These are phyloP conservation scores for Nothocercus nigrocapillus DNA, from an alignment of 2,113 vertebrate genomes.

Conservation along the genomic window DNA sequence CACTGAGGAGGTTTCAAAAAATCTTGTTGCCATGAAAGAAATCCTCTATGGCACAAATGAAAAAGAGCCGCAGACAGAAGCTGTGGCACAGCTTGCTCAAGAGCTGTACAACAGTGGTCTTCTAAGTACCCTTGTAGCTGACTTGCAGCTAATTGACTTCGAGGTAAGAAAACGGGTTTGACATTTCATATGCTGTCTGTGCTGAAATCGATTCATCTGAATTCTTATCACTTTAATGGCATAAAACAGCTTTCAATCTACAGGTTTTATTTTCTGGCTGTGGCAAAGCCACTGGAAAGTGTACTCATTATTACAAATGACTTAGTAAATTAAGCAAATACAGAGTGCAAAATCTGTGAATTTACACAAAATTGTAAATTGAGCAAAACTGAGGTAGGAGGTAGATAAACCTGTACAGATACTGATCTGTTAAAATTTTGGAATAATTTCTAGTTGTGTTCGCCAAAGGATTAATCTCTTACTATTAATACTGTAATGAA, in stretches of 20 bases:
- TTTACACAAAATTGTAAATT: background rate
- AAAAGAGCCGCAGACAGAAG: slow-evolving; percentile 92
- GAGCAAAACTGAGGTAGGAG: background rate
- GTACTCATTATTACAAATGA: background rate
- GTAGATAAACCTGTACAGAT: background rate
- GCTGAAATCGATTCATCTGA: background rate
- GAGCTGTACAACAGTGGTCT: slow-evolving; percentile 95
- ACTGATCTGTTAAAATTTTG: background rate
- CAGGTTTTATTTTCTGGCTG: background rate
- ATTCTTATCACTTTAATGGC: background rate
- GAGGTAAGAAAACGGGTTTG: slow-evolving; percentile 81
- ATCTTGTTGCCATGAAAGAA: slow-evolving; percentile 95
- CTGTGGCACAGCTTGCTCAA: slow-evolving; percentile 94
- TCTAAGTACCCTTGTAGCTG: slow-evolving; percentile 88
- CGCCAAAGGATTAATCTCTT: background rate
- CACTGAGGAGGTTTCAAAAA: slow-evolving; percentile 97
- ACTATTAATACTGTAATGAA: background rate
- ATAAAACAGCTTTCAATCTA: background rate
- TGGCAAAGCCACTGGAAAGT: background rate
- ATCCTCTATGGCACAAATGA: slow-evolving; percentile 94
- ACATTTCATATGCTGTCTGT: background rate
- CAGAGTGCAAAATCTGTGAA: background rate
- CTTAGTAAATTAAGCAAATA: background rate
- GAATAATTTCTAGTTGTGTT: background rate
- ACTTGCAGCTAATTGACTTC: slow-evolving; percentile 94